Evolutionary conservation across 2,797 vertebrate genomes (phyloP), one percentile per base, ranked within the genome.

Genomic region (Channa striata): DNA sequence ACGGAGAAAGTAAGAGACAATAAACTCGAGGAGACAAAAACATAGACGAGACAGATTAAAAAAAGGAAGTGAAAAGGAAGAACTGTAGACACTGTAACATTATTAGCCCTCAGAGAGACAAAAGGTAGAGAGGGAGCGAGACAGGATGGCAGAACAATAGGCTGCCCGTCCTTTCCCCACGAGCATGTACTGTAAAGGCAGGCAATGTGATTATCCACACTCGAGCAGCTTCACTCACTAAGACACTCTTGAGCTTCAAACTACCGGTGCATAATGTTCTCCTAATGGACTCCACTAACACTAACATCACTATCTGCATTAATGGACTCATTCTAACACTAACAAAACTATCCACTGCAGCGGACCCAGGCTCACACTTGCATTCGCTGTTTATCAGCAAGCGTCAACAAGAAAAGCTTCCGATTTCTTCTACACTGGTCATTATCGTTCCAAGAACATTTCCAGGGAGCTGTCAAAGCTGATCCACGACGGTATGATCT

Each of bases 231-330:
- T 88, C 87, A 72, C 90, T 87, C 80, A 78, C 81, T 77, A 75
- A 91, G 89, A 87, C 83, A 88, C 85, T 90, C 85, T 80, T 65
- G 80, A 87, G 87, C 83, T 84, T 87, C 81, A 72, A 82, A 89
- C 91, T 83, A 87, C 80, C 66, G 60, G 86, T 84, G 80, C 89
- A 85, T 92, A 90, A 92, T 91, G 91, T 83, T 87, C 85, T 83
- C 77, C 82, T 92, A 92, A 92, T 93, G 91, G 90, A 93, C 83
- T 85, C 79, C 72, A 88, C 85, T 77, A 87, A 90, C 82, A 85
- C 86, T 84, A 90, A 90, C 89, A 86, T 87, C 83, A 60, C 89
- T 80, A 81, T 88, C 77, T 81, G 77, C 87, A 88, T 87, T 92
- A 90, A 93, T 90, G 89, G 84, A 87, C 82, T 85, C 68, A 39